Percentiles rank a stretch among this genome's conserved stretches.
Conservation (phyloP, 2,888 invertebrate species). For the Caenorhabditis angaria region DNA sequence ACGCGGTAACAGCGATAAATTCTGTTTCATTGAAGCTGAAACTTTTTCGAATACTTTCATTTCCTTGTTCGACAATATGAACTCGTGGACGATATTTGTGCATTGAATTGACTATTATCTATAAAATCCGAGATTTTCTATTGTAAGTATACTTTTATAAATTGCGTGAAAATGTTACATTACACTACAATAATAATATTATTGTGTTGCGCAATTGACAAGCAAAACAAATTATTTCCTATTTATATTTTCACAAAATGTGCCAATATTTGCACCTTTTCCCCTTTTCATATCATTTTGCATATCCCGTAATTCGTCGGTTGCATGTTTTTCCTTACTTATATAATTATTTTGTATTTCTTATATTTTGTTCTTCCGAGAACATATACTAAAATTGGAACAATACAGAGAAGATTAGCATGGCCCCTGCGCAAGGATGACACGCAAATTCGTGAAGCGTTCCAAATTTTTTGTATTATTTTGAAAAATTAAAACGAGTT, state of each 20-base stretch:
- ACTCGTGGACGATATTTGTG: conserved; percentile 98
- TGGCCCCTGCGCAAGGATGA: conserved; percentile 91
- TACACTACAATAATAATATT: no score
- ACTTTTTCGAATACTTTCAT: conserved; percentile 72
- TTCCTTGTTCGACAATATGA: conserved; percentile 80
- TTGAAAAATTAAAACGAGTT: no score
- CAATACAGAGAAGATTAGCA: neutral
- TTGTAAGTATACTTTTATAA: neutral
- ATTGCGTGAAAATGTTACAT: no score
- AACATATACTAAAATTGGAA: neutral
- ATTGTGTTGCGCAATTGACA: no score
- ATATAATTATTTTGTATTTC: no score
- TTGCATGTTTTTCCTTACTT: no score
- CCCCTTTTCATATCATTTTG: no score
- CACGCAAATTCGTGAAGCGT: conserved; percentile 91
- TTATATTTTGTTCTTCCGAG: no score
- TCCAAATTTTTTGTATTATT: conserved; percentile 78
- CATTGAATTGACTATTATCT: conserved; percentile 99
- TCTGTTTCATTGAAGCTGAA: conserved; percentile 96
- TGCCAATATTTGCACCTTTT: no score
- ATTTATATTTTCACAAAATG: no score
- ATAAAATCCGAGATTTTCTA: conserved; percentile 71
- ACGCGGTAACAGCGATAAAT: conserved; percentile 98
- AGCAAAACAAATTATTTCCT: no score
- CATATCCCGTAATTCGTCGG: no score